Percentiles rank a stretch among this genome's conserved stretches.
Evolutionary conservation across 2,797 vertebrate species (phyloP).

Genomic region (Lepus townsendii): DNA sequence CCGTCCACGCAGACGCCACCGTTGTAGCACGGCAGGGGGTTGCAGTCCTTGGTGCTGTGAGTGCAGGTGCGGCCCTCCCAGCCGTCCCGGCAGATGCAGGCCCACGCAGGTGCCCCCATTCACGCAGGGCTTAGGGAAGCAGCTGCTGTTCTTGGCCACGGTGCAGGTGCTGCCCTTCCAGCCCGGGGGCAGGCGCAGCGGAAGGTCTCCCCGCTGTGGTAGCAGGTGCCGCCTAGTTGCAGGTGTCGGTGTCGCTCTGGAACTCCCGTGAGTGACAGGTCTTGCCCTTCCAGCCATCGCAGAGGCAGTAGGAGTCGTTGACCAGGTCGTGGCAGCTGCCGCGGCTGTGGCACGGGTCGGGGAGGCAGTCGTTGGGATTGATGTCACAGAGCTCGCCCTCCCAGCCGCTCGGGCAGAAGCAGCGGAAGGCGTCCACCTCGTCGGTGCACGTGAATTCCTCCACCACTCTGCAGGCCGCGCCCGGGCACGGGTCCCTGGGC

Average conservation of each 20-base stretch:
- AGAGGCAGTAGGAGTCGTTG: conserved; percentile 96
- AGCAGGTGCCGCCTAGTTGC: conserved; percentile 96
- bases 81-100: conserved; percentile 98
- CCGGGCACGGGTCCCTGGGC: conserved; percentile 95
- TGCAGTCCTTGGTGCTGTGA: conserved; percentile 96
- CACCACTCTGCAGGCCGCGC: conserved; percentile 95
- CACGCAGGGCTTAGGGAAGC: conserved; percentile 94
- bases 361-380: conserved; percentile 95
- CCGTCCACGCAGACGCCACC: conserved; percentile 96
- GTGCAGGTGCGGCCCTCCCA: conserved; percentile 96
- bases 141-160: conserved; percentile 95
- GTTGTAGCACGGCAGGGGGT: conserved; percentile 97
- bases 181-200: conserved; percentile 93
- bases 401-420: conserved; percentile 96
- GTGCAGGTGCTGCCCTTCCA: conserved; percentile 96
- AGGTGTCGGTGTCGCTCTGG: conserved; percentile 96
- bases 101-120: conserved; percentile 97
- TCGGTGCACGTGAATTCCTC: conserved; percentile 96
- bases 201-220: conserved; percentile 95
- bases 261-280: conserved; percentile 97
- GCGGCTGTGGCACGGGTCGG: conserved; percentile 95
- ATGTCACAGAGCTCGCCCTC: conserved; percentile 95
- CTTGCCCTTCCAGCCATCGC: conserved; percentile 98
- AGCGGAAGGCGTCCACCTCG: conserved; percentile 94
- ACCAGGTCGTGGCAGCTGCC: conserved; percentile 94